Base-by-base conservation (phyloP, 2,113 vertebrate species). In the Ceyx cyanopectus region DNA sequence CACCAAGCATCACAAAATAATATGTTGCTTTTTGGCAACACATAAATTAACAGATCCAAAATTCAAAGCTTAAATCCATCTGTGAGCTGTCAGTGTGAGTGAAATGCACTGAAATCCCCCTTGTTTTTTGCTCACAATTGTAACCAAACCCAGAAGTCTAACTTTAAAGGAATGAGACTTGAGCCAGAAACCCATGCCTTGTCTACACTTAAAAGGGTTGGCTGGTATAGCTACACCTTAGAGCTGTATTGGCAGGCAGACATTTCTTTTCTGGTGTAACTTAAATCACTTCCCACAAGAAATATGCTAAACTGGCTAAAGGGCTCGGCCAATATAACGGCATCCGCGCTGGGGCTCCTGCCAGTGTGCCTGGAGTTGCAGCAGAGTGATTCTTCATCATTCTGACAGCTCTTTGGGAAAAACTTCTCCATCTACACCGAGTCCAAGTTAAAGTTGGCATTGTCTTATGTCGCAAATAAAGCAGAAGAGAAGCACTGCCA, bases 1-100 rank as follows among this genome's bases (percentile, higher is more conserved):
- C 98, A 98, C 24, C 4, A 82, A 58, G 32, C 58, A 85, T 81
- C 78, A 86, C n/a, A 83, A 85, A 96, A 91, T 37, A 78, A 86
- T 56, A 82, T 43, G 30, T 51, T 72, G 74, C 32, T 70, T 87
- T 81, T 81, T 96, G 82, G 92, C 83, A 92, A 80, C 34, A 78
- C 37, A 73, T 76, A 80, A 91, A 87, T 85, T 58, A 77, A 57
- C 60, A 77, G 41, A 85, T 76, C 80, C 50, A 41, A 51, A 81
- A 93, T 87, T 81, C 51, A 79, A 61, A 87, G 75, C 85, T 91
- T 73, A 87, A 40, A 81, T 92, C 76, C 78, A 84, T 90, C 77
- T 81, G 48, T 81, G 66, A 91, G 66, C 51, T 83, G 87, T 76
- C 87, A 92, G 82, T 9, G 7, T 67, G 60, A 87, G 63, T 78